Conservation (phyloP, 2,888 invertebrate species). For the Hedychridium roseum region DNA sequence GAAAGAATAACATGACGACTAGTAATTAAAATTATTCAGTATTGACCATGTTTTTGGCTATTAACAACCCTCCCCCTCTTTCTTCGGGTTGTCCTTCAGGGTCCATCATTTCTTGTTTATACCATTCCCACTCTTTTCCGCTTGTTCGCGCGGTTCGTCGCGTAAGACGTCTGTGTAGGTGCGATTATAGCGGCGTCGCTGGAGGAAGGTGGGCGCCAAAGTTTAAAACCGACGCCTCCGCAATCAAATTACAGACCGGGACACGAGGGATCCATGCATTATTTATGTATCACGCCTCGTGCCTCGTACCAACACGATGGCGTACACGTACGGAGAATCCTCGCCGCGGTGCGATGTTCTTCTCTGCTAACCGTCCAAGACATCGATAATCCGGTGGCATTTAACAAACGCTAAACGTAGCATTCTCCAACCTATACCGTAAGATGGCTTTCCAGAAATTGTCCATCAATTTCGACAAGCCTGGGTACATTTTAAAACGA, state of each 20-base stretch:
- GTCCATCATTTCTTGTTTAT: neutral
- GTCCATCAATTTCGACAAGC: too few species aligned
- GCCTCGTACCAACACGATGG: constrained; percentile 33
- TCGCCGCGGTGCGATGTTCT: constrained; percentile 2
- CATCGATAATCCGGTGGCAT: constrained; percentile 43
- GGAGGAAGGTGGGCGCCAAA: constrained; percentile 49
- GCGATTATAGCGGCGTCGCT: constrained; percentile 46
- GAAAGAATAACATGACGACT: too few species aligned
- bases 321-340: constrained; percentile 13
- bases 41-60: too few species aligned
- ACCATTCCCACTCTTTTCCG: neutral
- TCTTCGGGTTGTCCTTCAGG: neutral
- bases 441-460: too few species aligned
- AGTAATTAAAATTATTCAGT: too few species aligned
- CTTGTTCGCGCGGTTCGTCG: constrained; percentile 10
- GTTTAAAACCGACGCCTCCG: constrained; percentile 58
- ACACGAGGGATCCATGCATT: constrained; percentile 55
- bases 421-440: too few species aligned
- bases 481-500: too few species aligned
- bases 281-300: constrained; percentile 57
- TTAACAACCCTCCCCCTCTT: too few species aligned
- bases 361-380: constrained; percentile 6
- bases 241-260: constrained; percentile 60
- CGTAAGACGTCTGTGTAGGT: constrained; percentile 35
- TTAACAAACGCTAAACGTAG: constrained; percentile 36